Evolutionary conservation across 2,113 vertebrate species (phyloP), one percentile per base, ranked within the genome.

Genomic region (Erythrocebus patas): DNA sequence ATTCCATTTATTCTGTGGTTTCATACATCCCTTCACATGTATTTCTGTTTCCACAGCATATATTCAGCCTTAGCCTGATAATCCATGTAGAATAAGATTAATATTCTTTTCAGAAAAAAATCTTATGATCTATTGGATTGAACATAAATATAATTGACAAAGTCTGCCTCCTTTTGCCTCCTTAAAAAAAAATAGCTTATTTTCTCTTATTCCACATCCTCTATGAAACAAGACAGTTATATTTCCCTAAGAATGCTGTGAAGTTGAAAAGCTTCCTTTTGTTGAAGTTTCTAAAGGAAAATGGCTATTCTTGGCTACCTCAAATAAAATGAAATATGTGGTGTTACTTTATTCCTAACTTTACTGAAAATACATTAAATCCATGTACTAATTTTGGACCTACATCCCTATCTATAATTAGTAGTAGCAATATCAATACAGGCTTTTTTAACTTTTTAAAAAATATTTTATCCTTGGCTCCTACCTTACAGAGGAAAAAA

Each of bases 321-420:
- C 27, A 72, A 94, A 57, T 91, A 61, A 89, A 50, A 70, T 73
- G 11, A 93, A 96, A 85, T 72, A 80, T 1, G 35, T 73, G 48
- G 50, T 5, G 17, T 48, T 14, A 83, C 89, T 73, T 96, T 92
- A 50, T 50, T 70, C 30, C 32, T 82, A 91, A 85, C 3, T 76
- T 95, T 80, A 81, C 70, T 91, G 48, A 96, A 95, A 91, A 88
- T 40, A 48, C 17, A 92, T 83, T 76, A 92, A 79, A 27, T 68
- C 40, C 18, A 68, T 25, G 5, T 22, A 75, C 40, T 96, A 43
- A 93, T 4, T n/a, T 75, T 96, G n/a, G 35, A 64, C 10, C 12
- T 43, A 45, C 2, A 75, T 75, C 40, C 6, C 17, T 81, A 52
- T 84, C 35, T 87, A 4, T 72, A 87, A 61, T 96, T 92, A 64